A percentile compares a stretch with the other conserved stretches of the same genome.
phyloP scores from a whole-genome alignment of 2,113 vertebrate genomes.

The Sardina pilchardus region DNA sequence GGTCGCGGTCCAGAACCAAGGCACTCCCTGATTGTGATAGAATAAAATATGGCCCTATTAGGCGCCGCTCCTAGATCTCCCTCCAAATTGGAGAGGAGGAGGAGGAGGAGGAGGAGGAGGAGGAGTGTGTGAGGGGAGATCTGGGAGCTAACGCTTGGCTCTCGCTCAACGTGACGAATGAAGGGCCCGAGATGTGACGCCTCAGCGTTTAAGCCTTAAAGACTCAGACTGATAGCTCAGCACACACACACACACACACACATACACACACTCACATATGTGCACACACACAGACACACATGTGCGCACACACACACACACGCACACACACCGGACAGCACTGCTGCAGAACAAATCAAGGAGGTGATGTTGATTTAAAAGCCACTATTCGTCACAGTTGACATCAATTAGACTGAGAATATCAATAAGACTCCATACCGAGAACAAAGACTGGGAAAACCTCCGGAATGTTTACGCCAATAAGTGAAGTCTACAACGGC shows the following conservation, averaged over 20 bases:
- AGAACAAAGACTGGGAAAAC: neutral
- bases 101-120: neutral
- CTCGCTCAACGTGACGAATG: neutral
- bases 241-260: neutral
- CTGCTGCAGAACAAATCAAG: too few relatives aligned
- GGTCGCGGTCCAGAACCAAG: neutral
- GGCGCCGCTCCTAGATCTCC: conserved; percentile 21
- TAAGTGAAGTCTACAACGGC: too few relatives aligned
- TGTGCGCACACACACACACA: neutral
- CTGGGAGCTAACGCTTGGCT: neutral
- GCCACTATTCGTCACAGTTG: too few relatives aligned
- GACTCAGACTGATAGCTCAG: neutral
- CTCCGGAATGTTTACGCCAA: neutral
- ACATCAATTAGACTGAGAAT: too few relatives aligned
- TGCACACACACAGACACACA: neutral
- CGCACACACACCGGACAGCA: neutral
- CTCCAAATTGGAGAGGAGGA: conserved; percentile 24
- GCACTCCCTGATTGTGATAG: conserved; percentile 12
- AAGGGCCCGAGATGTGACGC: conserved; percentile 2
- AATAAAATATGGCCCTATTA: conserved; percentile 10
- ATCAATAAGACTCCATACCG: too few relatives aligned
- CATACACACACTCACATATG: neutral
- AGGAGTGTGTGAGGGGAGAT: neutral
- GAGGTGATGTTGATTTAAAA: too few relatives aligned
- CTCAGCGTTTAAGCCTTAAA: neutral